Evolutionary conservation across 2,797 vertebrate species (phyloP).

Genomic region (Serranus cabrilla): DNA sequence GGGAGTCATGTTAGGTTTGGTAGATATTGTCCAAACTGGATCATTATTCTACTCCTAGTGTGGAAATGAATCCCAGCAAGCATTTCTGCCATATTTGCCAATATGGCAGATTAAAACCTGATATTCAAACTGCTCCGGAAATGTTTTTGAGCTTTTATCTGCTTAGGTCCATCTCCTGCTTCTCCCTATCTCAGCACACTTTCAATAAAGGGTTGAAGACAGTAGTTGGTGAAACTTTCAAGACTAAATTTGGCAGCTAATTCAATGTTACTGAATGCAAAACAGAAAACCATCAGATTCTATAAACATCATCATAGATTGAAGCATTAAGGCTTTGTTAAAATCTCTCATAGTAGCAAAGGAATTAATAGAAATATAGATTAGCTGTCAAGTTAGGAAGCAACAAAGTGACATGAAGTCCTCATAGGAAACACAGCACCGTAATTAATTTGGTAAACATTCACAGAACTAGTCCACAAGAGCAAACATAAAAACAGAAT

Average conservation of each 20-base stretch:
- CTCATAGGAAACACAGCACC: too few relatives aligned
- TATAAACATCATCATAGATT: background rate
- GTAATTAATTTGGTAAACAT: too few relatives aligned
- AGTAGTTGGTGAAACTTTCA: background rate
- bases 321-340: background rate
- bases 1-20: constrained; percentile 30
- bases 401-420: too few relatives aligned
- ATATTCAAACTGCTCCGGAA: constrained; percentile 1
- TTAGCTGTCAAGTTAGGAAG: too few relatives aligned
- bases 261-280: background rate
- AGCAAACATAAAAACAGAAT: too few relatives aligned
- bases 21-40: constrained; percentile 14
- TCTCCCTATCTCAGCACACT: background rate
- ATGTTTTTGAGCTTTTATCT: constrained; percentile 3
- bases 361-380: too few relatives aligned
- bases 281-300: background rate
- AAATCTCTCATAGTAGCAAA: too few relatives aligned
- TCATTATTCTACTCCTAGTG: constrained; percentile 12
- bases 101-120: background rate
- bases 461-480: too few relatives aligned
- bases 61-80: background rate
- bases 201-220: background rate
- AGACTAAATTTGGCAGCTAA: background rate
- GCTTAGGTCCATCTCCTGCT: background rate
- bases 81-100: background rate